Evolutionary conservation across 2,113 vertebrate species (phyloP).

Genomic region (Vidua chalybeata): DNA sequence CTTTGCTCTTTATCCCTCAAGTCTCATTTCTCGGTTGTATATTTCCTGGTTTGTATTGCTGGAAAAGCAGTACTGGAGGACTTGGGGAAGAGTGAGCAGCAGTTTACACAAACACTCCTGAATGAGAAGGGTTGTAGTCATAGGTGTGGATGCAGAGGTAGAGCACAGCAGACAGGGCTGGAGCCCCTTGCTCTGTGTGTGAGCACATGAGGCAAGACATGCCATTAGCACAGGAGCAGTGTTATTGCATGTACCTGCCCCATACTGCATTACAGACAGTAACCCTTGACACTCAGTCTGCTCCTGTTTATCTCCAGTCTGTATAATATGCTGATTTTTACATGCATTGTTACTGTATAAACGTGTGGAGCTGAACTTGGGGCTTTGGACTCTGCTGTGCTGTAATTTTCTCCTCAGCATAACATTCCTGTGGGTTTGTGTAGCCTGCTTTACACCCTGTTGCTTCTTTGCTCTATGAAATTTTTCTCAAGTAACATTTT

Average conservation of each 20-base stretch:
- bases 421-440: not conserved
- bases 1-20: not conserved
- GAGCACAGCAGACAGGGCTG: not conserved
- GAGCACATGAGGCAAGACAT: not conserved
- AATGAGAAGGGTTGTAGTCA: not conserved
- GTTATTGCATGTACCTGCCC: not conserved
- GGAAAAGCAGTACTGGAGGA: not conserved
- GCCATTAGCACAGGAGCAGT: not conserved
- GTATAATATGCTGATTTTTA: not conserved
- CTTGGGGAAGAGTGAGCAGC: not conserved
- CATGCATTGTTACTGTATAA: not conserved
- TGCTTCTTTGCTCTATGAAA: not conserved
- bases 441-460: not conserved
- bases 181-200: not conserved
- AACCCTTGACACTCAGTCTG: not conserved
- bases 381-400: not conserved
- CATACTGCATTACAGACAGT: not conserved
- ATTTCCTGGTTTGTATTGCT: not conserved
- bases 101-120: not conserved
- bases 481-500: not conserved
- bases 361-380: not conserved
- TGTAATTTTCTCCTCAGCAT: not conserved
- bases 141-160: not conserved
- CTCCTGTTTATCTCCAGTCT: not conserved
- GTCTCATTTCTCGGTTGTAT: not conserved